These are phyloP conservation scores for Deilephila porcellus DNA, from an alignment of 2,888 invertebrate species.

Conservation along the genomic window DNA sequence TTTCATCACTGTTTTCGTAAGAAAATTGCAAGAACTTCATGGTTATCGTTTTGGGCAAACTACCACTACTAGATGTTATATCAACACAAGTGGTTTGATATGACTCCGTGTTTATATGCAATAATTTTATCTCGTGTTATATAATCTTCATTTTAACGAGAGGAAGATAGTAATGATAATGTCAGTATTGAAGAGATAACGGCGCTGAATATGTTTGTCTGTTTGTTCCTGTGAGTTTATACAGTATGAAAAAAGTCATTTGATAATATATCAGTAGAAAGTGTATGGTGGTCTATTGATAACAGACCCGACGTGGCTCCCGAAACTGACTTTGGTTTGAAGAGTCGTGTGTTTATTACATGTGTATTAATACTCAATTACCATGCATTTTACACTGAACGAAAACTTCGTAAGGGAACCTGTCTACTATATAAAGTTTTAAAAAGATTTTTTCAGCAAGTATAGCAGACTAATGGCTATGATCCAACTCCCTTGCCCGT, in stretches of 20 bases:
- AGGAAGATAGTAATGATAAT: neutral
- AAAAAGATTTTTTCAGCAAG: no score
- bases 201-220: neutral
- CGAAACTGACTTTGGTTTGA: neutral
- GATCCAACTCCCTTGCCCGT: no score
- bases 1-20: slow-evolving; percentile 74
- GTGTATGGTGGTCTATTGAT: no score
- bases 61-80: slow-evolving; percentile 34
- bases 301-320: no score
- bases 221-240: neutral
- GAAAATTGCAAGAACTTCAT: slow-evolving; percentile 89
- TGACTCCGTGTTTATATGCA: slow-evolving; percentile 12
- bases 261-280: no score
- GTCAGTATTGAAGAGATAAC: neutral
- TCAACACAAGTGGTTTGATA: neutral
- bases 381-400: no score
- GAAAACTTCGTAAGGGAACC: no score
- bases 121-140: slow-evolving; percentile 11
- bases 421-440: no score
- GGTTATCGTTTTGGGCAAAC: slow-evolving; percentile 38
- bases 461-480: no score
- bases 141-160: slow-evolving; percentile 7
- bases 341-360: no score
- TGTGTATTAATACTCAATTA: no score
- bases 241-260: no score